Conservation (phyloP, 1,140 invertebrate species). For the Drosophila eugracilis region DNA sequence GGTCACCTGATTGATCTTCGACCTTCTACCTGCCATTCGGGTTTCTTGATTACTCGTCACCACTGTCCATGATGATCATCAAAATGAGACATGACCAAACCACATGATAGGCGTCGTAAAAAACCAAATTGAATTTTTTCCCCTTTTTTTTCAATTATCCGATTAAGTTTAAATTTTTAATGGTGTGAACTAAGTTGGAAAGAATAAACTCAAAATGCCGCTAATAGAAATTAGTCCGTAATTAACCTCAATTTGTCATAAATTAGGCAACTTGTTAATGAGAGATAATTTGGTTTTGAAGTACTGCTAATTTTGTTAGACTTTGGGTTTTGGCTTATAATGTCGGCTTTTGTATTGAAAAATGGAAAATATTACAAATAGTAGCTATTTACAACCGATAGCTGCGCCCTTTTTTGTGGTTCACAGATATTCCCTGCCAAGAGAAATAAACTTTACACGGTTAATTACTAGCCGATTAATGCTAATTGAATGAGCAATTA, state of each 20-base stretch:
- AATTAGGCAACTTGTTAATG: conserved; percentile 23
- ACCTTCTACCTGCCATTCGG: conserved; percentile 21
- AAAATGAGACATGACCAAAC: conserved; percentile 11
- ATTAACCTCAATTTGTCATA: conserved; percentile 25
- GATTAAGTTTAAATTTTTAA: conserved; percentile 18
- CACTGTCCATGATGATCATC: conserved; percentile 4
- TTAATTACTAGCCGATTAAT: conserved; percentile 55
- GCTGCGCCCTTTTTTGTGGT: not conserved
- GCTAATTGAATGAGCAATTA: conserved; percentile 61
- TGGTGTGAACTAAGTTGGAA: conserved; percentile 11
- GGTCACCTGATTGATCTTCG: conserved; percentile 45
- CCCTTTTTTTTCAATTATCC: conserved; percentile 17
- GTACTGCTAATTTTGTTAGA: conserved; percentile 21
- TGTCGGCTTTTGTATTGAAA: conserved; percentile 15
- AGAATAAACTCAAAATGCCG: conserved; percentile 13
- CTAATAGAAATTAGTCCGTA: conserved; percentile 38
- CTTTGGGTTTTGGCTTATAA: conserved; percentile 11
- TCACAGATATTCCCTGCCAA: not conserved
- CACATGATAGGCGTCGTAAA: conserved; percentile 12
- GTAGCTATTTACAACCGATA: conserved; percentile 7
- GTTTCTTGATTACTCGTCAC: conserved; percentile 26
- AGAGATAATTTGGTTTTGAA: conserved; percentile 5
- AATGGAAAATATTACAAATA: not conserved
- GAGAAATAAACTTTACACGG: conserved; percentile 31
- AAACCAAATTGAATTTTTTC: not conserved